These are phyloP conservation scores for Pristiophorus japonicus DNA, from an alignment of 2,113 vertebrate genomes.

Conservation along the genomic window DNA sequence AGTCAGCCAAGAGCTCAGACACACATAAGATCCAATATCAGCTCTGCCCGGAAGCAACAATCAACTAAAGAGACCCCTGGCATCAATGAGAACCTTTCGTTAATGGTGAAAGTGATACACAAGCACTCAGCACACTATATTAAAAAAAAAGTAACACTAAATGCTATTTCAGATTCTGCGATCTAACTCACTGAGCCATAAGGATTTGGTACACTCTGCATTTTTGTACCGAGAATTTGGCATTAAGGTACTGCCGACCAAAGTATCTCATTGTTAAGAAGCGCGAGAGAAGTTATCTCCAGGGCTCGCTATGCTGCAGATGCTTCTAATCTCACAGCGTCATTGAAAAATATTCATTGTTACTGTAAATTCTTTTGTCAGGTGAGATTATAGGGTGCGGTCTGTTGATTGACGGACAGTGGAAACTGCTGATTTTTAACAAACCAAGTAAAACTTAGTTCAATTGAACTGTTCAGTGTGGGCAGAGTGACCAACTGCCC, in stretches of 20 bases:
- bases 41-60: background rate
- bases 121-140: background rate
- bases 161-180: background rate
- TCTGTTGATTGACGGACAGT: background rate
- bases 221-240: background rate
- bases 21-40: slow-evolving; percentile 4
- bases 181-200: background rate
- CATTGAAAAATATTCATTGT: background rate
- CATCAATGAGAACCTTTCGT: background rate
- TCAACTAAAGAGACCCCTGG: background rate
- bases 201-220: background rate
- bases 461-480: background rate
- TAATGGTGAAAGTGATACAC: background rate
- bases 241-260: background rate
- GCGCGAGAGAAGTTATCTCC: background rate
- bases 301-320: background rate
- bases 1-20: background rate
- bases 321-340: background rate
- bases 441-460: background rate
- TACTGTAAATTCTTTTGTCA: background rate
- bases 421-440: background rate
- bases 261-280: background rate
- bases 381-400: background rate
- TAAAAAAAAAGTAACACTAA: background rate
- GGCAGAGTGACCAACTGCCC: background rate